Evolutionary conservation across 1,140 invertebrate genomes (phyloP).

Genomic region (Sycophaga agraensis): DNA sequence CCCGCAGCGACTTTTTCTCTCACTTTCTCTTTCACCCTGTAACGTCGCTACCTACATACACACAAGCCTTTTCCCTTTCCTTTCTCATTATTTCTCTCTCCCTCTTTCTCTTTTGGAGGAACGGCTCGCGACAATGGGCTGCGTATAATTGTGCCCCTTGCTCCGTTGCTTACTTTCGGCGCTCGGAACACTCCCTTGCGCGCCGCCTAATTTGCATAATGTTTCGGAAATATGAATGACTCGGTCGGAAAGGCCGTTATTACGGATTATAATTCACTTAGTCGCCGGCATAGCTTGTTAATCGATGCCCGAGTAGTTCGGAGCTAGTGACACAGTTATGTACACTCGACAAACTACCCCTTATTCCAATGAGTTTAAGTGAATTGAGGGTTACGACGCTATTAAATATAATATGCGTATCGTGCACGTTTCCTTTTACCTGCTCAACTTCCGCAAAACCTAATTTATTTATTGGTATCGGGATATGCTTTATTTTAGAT

Average conservation of each 20-base stretch:
- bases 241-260: neutral
- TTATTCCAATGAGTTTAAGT: neutral
- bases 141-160: too few relatives aligned
- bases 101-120: too few relatives aligned
- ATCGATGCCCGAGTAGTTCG: constrained; percentile 1
- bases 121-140: too few relatives aligned
- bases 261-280: constrained; percentile 4
- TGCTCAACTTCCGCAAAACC: too few relatives aligned
- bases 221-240: constrained; percentile 22
- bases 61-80: neutral
- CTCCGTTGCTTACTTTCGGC: too few relatives aligned
- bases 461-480: too few relatives aligned
- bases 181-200: too few relatives aligned
- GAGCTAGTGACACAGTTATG: constrained; percentile 11
- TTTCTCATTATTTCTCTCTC: too few relatives aligned
- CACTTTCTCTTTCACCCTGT: constrained; percentile 16
- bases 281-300: neutral
- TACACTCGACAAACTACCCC: too few relatives aligned
- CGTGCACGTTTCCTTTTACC: too few relatives aligned
- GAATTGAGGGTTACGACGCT: neutral
- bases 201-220: constrained; percentile 28
- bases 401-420: too few relatives aligned
- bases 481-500: too few relatives aligned
- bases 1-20: constrained; percentile 11
- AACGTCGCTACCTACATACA: neutral